Base-by-base conservation (phyloP, 1,140 invertebrate genomes). In the Metaphire vulgaris region DNA sequence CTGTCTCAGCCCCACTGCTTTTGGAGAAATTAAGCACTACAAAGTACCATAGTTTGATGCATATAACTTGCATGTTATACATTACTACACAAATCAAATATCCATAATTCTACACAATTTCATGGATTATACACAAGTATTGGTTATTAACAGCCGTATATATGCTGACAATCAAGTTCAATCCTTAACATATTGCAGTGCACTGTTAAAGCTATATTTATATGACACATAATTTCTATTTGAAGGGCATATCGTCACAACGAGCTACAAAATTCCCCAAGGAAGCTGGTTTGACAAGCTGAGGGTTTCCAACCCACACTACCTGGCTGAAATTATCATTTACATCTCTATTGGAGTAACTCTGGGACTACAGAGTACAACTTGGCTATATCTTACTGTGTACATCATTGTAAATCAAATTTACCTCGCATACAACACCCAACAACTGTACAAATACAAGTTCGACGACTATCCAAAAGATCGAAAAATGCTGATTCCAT, bases 401-500 rank as follows among this genome's bases (percentile, higher is more conserved):
- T 75, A 75, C 30, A 66, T 75, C 6, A 28, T 68, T 6, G 68
- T 66, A 1, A 75, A 69, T 34, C 74, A 75, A 66, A 29, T 75
- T 21, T 75, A 75, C 33, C 32, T 67, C 28, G 74, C 74, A 1
- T 32, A 75, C 65, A 30, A 34, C 30, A 31, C 74, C 2, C 74
- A 68, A 21, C 29, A 68, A 16, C 56, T 31, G 21, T 75, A 75
- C 32, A 14, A n/a, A 15, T 31, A 69, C 28, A 75, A 75, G 32
- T 75, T 75, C 68, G 74, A 69, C 15, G 33, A 69, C n/a, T 75
- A 68, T 30, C 74, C 74, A 75, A 69, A 33, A 33, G 64, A 69
- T n/a, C 1, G 74, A 33, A 75, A 75, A 28, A 68, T 75, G 65
- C 30, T 75, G n/a, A 75, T 75, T 31, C 74, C 74, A 26, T 75